Percentiles rank a stretch among this genome's conserved stretches.
Conservation (phyloP, 2,888 invertebrate genomes). For the Norana najaformis region DNA sequence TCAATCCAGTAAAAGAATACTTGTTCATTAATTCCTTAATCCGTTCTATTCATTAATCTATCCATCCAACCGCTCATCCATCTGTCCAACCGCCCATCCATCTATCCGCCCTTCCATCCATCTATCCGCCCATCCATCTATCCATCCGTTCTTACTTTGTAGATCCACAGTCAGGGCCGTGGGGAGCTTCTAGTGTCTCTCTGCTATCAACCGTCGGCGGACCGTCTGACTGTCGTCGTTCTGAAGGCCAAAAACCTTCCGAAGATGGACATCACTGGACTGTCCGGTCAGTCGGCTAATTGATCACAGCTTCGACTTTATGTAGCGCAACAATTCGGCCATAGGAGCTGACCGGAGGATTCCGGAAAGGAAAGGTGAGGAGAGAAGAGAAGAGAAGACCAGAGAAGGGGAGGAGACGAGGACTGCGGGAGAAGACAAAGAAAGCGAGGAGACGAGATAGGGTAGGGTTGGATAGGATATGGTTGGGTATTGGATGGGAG, state of each 20-base stretch:
- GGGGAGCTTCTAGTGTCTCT: constrained; percentile 93
- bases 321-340: not conserved
- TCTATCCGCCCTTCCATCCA: not conserved
- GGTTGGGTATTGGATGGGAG: too few relatives aligned
- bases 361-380: not conserved
- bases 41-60: not conserved
- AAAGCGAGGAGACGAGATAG: too few relatives aligned
- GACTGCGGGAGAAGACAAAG: too few relatives aligned
- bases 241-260: constrained; percentile 95
- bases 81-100: not conserved
- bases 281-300: constrained; percentile 69
- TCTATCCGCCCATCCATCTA: not conserved
- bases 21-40: not conserved
- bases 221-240: constrained; percentile 91
- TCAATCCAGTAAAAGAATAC: not conserved
- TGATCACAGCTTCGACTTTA: not conserved
- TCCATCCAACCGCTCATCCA: not conserved
- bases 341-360: too few relatives aligned
- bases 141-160: not conserved
- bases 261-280: constrained; percentile 95
- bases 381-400: not conserved
- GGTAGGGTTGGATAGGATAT: too few relatives aligned
- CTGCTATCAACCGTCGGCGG: constrained; percentile 96
- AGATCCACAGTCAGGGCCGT: constrained; percentile 87
- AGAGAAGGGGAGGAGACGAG: not conserved